Conservation (phyloP, 2,797 vertebrate genomes). For the Lemur catta region DNA sequence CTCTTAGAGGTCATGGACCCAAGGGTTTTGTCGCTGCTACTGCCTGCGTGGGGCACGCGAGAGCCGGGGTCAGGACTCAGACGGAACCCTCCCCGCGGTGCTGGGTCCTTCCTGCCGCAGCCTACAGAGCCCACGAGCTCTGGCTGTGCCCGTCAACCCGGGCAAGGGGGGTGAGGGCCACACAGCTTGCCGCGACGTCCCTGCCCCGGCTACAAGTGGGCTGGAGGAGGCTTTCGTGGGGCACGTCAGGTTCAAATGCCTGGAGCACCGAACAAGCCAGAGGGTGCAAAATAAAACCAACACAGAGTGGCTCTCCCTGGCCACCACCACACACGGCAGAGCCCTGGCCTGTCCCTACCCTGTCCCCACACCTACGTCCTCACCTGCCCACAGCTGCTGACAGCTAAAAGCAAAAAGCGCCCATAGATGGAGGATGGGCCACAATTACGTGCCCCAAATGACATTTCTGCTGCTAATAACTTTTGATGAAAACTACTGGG, state of each 20-base stretch:
- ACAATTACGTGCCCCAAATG: background rate
- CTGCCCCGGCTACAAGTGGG: background rate
- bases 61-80: background rate
- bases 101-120: background rate
- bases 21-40: background rate
- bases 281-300: background rate
- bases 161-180: background rate
- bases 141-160: background rate
- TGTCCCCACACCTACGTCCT: background rate
- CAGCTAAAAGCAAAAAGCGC: background rate
- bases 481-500: background rate
- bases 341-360: background rate
- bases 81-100: background rate
- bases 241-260: background rate
- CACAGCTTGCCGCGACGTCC: background rate
- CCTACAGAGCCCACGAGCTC: background rate
- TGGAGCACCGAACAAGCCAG: background rate
- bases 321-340: background rate
- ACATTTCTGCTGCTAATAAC: slow-evolving; percentile 33
- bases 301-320: background rate
- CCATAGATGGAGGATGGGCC: background rate
- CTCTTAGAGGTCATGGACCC: background rate
- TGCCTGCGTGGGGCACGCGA: too few species aligned
- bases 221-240: background rate
- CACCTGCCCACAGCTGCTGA: background rate